Base-by-base conservation (phyloP, 2,113 vertebrate genomes). In the Macroglossus sobrinus region DNA sequence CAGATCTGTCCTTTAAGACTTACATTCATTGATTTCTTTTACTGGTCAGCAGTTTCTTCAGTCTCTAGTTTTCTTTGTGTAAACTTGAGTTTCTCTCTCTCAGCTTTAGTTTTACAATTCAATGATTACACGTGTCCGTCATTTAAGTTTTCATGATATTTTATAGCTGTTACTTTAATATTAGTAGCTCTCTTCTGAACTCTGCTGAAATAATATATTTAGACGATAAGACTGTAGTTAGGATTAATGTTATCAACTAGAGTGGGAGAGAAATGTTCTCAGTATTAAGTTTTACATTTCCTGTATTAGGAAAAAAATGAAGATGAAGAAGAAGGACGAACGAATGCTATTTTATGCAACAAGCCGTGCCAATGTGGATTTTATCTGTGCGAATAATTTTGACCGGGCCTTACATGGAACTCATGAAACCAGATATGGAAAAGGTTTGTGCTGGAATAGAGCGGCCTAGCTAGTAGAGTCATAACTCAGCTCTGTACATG, bases 361-460 rank as follows among this genome's bases (percentile, higher is more conserved):
- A 0, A 82, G 96, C 2, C 84, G 63, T 0, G 66, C 84, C 57
- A 21, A 98, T 0, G 3, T 98, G 0, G 47, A 97, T 0, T 97
- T 84, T 91, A 98, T 99, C 91, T 99, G 98, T 84, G 24, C 7
- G 19, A 90, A 98, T 90, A 99, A 99, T 98, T 99, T 99, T 0
- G 92, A 98, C 97, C 99, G 98, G 98, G 96, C 94, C n/a, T 81
- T 98, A 64, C 99, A 98, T 86, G 98, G 98, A 18, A 96, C 61
- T 38, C 89, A 93, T 15, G 98, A 98, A 3, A 98, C 98, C 0
- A 96, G 88, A 57, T 99, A 95, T 13, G 99, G 99, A 97, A 99
- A 98, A 99, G 98, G 98, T 99, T 97, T 47, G 95, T 97, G 53
- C n/a, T 71, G 38, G 57, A 35, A 38, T 12, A 26, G 69, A 38